These are phyloP conservation scores for Eutrigla gurnardus DNA, from an alignment of 2,797 vertebrate species.

Conservation along the genomic window DNA sequence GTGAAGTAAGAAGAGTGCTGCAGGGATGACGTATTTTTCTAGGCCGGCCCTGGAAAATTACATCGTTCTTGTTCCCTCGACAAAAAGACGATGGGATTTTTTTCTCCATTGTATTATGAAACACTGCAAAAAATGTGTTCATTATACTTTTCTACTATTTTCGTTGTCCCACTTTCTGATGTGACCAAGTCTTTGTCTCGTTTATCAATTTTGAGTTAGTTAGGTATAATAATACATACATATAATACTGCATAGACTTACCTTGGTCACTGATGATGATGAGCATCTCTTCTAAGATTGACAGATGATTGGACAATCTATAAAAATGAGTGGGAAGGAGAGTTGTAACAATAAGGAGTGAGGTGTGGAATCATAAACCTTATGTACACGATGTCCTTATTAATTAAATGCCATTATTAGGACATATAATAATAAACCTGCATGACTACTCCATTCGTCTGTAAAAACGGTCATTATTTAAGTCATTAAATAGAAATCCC, in stretches of 20 bases:
- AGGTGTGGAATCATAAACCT: background rate
- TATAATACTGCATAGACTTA: background rate
- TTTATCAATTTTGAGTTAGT: background rate
- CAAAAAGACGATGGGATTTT: too few relatives aligned
- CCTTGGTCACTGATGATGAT: background rate
- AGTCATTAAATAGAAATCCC: slow-evolving; percentile 28
- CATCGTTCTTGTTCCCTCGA: too few relatives aligned
- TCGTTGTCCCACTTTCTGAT: background rate
- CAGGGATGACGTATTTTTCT: too few relatives aligned
- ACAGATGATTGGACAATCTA: background rate
- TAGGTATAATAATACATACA: background rate
- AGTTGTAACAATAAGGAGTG: background rate
- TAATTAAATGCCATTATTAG: background rate
- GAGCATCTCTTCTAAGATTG: slow-evolving; percentile 1
- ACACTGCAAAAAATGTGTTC: too few relatives aligned
- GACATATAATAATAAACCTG: background rate
- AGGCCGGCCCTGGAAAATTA: too few relatives aligned
- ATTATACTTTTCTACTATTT: background rate
- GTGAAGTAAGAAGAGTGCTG: background rate
- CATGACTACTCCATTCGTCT: background rate
- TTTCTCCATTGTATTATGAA: too few relatives aligned
- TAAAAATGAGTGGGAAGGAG: background rate
- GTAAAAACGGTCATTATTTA: background rate
- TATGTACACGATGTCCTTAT: background rate
- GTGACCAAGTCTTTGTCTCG: background rate